A percentile compares a stretch with the other conserved stretches of the same genome.
These are phyloP conservation scores for Pheosia gnoma DNA, from an alignment of 2,888 invertebrate genomes.

Conservation along the genomic window DNA sequence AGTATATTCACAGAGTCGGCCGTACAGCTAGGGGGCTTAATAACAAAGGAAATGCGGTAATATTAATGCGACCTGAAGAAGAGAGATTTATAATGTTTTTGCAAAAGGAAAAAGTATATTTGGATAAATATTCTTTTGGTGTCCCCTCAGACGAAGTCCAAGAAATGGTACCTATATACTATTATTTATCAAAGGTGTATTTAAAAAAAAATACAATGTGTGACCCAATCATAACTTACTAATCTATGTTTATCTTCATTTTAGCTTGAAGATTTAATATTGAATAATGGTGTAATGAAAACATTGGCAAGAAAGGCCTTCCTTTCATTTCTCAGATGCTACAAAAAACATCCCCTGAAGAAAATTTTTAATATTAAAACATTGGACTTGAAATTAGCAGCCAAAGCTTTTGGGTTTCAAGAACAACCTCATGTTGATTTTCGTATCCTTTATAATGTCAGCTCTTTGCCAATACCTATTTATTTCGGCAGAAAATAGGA, in stretches of 20 bases:
- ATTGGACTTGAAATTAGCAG: slow-evolving; percentile 93
- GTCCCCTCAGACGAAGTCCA: slow-evolving; percentile 61
- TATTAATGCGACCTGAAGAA: slow-evolving; percentile 96
- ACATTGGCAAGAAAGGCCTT: slow-evolving; percentile 97
- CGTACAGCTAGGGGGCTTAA: slow-evolving; percentile 98
- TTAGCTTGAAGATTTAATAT: slow-evolving; percentile 95
- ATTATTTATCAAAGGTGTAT: no score
- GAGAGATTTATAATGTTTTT: slow-evolving; percentile 95
- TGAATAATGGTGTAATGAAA: slow-evolving; percentile 96
- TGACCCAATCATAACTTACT: no score
- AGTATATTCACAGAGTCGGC: slow-evolving; percentile 99
- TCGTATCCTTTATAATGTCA: slow-evolving; percentile 82
- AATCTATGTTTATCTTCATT: slow-evolving; percentile 47
- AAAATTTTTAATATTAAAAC: slow-evolving; percentile 95
- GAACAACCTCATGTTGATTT: slow-evolving; percentile 97
- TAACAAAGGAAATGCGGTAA: slow-evolving; percentile 95
- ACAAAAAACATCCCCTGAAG: slow-evolving; percentile 96
- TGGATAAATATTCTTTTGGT: slow-evolving; percentile 90
- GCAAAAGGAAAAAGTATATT: slow-evolving; percentile 94
- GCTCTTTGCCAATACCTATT: not conserved
- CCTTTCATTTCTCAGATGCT: slow-evolving; percentile 96
- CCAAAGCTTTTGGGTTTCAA: slow-evolving; percentile 95
- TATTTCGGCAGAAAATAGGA: not conserved
- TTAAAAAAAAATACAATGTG: no score
- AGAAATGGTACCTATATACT: slow-evolving; percentile 54